A percentile compares a stretch with the other conserved stretches of the same genome.
Evolutionary conservation across 2,888 invertebrate species (phyloP).

Genomic region (Limnephilus marmoratus): DNA sequence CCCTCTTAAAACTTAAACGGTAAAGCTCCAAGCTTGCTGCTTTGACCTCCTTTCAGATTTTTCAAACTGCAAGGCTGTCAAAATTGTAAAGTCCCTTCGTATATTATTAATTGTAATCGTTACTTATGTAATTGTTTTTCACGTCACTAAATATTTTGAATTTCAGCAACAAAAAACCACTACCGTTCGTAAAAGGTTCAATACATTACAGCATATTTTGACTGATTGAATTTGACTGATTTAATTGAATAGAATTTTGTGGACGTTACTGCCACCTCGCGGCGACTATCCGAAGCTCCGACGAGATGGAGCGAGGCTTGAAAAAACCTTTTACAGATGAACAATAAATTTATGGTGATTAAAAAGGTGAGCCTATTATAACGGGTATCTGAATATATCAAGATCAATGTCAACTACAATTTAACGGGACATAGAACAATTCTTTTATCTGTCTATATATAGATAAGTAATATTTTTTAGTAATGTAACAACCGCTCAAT

Average conservation of each 20-base stretch:
- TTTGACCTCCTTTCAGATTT: too few relatives aligned
- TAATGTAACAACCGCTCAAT: not conserved
- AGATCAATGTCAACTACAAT: not conserved
- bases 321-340: not conserved
- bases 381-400: slow-evolving; percentile 2
- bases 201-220: not conserved
- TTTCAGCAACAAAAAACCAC: not conserved
- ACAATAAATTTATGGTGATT: slow-evolving; percentile 2
- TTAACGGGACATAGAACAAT: slow-evolving; percentile 2
- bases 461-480: not conserved
- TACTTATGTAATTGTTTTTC: not conserved
- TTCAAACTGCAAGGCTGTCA: too few relatives aligned
- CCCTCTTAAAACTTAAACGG: too few relatives aligned
- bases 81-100: not conserved
- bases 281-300: not conserved
- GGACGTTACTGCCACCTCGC: slow-evolving; percentile 13
- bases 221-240: too few relatives aligned
- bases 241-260: not conserved
- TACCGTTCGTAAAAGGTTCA: not conserved
- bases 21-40: too few relatives aligned
- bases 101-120: not conserved
- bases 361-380: not conserved
- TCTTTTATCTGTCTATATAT: not conserved
- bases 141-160: not conserved
- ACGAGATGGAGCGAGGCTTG: not conserved